Base-by-base conservation (phyloP, 2,797 vertebrate species). In the Acanthornis magna region DNA sequence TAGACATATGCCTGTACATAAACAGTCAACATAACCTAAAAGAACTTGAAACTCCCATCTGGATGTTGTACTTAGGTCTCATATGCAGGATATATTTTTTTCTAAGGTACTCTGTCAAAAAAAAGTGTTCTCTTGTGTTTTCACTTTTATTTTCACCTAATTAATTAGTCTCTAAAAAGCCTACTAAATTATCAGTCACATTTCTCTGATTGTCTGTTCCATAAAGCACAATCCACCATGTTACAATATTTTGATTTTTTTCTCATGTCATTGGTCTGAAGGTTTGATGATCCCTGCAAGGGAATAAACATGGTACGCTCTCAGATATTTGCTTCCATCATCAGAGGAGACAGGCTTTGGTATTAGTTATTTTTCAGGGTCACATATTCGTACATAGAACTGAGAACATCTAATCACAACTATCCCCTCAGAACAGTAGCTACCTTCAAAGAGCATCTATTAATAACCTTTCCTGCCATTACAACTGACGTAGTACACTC, bases 41-140 rank as follows among this genome's bases (percentile, higher is more conserved):
- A 92, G 75, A 80, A 87, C 68, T 71, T 80, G 78, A 89, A 93
- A 80, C n/a, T 93, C 47, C 38, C 61, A 71, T 68, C 53, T 77
- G 75, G 60, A 48, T 89, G 26, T 11, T 43, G 13, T 45, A 27
- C 63, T 84, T 72, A 16, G 34, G n/a, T 90, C 45, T 86, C 13
- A 57, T 27, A 50, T 53, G 26, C 22, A 79, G 30, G 27, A 40
- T 1, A 6, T 47, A 13, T 67, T 30, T 88, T 76, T 65, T 11
- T 32, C 34, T 30, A 48, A 67, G 19, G 51, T 43, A 62, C 3
- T 42, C 20, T 45, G 36, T 72, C 10, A 77, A 77, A 89, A 48
- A 65, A 65, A 74, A 8, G 1, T 23, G 5, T 53, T 81, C 3
- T 27, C 11, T 57, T 65, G 11, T 0, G 2, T 26, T 74, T 36